Percentiles rank a stretch among this genome's conserved stretches.
Evolutionary conservation across 2,888 invertebrate genomes (phyloP).

Genomic region (Deilephila elpenor): DNA sequence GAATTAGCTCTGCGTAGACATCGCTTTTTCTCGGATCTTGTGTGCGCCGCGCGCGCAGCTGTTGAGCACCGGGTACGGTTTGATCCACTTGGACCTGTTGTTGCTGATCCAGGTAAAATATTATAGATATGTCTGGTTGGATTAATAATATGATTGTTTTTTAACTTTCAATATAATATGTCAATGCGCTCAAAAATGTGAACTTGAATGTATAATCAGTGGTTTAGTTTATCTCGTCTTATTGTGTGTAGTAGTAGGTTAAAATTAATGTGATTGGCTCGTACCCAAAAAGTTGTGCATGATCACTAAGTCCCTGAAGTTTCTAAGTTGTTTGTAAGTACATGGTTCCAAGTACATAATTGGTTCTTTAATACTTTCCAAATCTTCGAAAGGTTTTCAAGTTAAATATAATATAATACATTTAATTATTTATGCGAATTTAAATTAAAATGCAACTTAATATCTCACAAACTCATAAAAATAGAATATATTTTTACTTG

Average conservation of each 20-base stretch:
- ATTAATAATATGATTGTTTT: background rate
- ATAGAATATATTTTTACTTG: no score
- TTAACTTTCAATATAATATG: background rate
- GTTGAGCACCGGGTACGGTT: conserved; percentile 90
- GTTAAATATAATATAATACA: no score
- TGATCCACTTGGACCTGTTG: conserved; percentile 88
- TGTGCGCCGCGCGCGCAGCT: conserved; percentile 89
- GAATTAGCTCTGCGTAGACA: conserved; percentile 90
- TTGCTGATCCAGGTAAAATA: conserved; percentile 85
- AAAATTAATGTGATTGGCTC: conserved; percentile 24
- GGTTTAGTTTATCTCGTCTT: background rate
- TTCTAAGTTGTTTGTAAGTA: background rate
- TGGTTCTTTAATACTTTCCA: no score
- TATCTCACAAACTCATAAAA: no score
- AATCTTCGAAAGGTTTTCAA: no score
- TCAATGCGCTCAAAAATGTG: background rate
- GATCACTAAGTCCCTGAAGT: background rate
- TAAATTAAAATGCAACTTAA: no score
- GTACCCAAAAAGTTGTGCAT: background rate
- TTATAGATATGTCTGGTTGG: background rate
- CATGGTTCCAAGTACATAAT: background rate
- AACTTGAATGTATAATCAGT: background rate
- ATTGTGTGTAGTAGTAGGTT: background rate
- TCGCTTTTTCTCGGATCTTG: conserved; percentile 91
- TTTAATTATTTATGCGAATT: no score